phyloP scores from a whole-genome alignment of 2,888 invertebrate genomes.

The Erebia palarica region DNA sequence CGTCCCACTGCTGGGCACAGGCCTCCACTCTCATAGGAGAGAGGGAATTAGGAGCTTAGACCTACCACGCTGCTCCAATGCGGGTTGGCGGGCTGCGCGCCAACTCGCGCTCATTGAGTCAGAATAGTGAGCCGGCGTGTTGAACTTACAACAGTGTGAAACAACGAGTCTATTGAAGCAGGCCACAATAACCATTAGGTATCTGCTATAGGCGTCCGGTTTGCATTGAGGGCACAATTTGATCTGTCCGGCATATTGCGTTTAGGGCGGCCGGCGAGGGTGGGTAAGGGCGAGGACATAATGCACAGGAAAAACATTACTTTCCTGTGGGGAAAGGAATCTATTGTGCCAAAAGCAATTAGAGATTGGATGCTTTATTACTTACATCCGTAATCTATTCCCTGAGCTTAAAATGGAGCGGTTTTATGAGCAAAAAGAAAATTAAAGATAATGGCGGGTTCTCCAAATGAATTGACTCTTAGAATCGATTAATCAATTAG shows the following conservation, averaged over 20 bases:
- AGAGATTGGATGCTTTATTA: not conserved
- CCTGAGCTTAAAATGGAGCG: not conserved
- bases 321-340: not conserved
- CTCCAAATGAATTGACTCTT: no score
- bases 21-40: no score
- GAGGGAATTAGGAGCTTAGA: no score
- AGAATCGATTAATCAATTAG: no score
- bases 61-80: no score
- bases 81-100: no score
- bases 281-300: slow-evolving; percentile 30
- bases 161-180: slow-evolving; percentile 6
- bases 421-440: not conserved
- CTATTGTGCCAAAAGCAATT: slow-evolving; percentile 7
- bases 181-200: slow-evolving; percentile 24
- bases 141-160: not conserved
- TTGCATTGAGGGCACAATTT: slow-evolving; percentile 39
- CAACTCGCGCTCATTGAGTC: no score
- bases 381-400: not conserved
- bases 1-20: no score
- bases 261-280: slow-evolving; percentile 17
- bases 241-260: slow-evolving; percentile 38
- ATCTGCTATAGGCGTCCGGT: slow-evolving; percentile 32
- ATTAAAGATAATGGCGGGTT: not conserved
- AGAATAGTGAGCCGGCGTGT: no score
- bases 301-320: not conserved